These are phyloP conservation scores for Laspeyria flexula DNA, from an alignment of 2,888 invertebrate genomes.

Conservation along the genomic window DNA sequence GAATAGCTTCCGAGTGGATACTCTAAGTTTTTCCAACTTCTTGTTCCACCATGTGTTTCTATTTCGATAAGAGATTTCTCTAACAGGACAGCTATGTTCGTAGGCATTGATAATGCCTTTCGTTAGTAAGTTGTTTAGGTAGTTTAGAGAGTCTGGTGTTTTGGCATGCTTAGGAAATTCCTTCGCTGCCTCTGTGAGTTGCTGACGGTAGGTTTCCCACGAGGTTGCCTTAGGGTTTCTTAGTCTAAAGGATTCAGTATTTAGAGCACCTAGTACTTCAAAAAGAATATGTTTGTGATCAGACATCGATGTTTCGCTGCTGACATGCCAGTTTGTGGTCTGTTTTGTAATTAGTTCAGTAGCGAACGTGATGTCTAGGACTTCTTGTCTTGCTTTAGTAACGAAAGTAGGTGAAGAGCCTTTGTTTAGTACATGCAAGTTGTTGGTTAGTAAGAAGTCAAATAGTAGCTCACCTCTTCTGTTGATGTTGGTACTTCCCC, in stretches of 20 bases:
- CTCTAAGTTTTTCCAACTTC: background rate
- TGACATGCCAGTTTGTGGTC: background rate
- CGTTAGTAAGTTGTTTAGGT: too few relatives aligned
- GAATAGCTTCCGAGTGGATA: background rate
- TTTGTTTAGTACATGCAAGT: background rate
- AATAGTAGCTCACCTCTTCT: too few relatives aligned
- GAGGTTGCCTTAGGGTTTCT: background rate
- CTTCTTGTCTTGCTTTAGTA: background rate
- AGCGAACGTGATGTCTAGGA: background rate
- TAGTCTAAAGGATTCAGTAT: background rate
- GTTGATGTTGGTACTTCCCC: background rate
- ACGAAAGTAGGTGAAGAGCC: background rate
- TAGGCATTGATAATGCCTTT: too few relatives aligned
- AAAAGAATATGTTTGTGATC: background rate
- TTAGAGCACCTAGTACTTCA: background rate
- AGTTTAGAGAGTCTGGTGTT: too few relatives aligned
- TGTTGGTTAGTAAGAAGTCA: background rate
- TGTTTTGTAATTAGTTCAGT: background rate
- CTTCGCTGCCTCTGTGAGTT: background rate
- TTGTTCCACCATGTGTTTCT: background rate
- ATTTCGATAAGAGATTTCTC: background rate
- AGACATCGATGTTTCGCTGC: background rate
- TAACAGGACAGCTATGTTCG: background rate
- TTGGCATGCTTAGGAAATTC: too few relatives aligned
- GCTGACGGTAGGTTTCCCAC: too few relatives aligned